Evolutionary conservation across 2,113 vertebrate species (phyloP), one percentile per base, ranked within the genome.

Genomic region (Dicaeum eximium): DNA sequence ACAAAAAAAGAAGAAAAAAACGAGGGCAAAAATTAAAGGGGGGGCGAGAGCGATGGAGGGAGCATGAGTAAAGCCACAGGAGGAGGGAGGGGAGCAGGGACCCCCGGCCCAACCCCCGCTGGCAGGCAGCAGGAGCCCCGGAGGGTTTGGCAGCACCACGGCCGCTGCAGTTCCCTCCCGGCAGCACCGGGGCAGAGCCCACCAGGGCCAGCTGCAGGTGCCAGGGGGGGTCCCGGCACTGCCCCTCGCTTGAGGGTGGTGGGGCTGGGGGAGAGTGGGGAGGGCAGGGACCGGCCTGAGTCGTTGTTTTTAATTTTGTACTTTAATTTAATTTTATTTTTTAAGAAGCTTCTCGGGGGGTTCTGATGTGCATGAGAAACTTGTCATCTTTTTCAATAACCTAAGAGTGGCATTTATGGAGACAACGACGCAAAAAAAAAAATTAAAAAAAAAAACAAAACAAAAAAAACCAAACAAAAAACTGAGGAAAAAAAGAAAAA

Each of bases 311-410:
- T 98, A 96, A 97, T 98, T 99, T 99, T 99, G 97, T 99, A 99
- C 98, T 98, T 99, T 96, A 92, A 92, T 96, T 97, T 97, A 94
- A 93, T 93, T 95, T 99, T 98, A 98, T 98, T 98, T 98, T 98
- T 98, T 98, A 98, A 96, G 98, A 95, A 98, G 98, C 98, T 98
- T 96, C 96, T 94, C 86, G 93, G 98, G 98, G 91, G 98, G 98
- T 97, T 98, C 98, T 98, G 97, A 98, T 98, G 98, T 99, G 99
- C 99, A 99, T 99, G 99, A 97, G 81, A 87, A 98, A 98, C 98
- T 97, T 97, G 97, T 98, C 98, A 98, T 98, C 98, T 99, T 99
- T 95, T 98, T 98, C 98, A 98, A 98, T 98, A 98, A 98, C 96
- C 92, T 96, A 98, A 97, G 97, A 96, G 98, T 98, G 98, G 98